phyloP scores from a whole-genome alignment of 2,888 invertebrate genomes.

The Anthoptus insignis region DNA sequence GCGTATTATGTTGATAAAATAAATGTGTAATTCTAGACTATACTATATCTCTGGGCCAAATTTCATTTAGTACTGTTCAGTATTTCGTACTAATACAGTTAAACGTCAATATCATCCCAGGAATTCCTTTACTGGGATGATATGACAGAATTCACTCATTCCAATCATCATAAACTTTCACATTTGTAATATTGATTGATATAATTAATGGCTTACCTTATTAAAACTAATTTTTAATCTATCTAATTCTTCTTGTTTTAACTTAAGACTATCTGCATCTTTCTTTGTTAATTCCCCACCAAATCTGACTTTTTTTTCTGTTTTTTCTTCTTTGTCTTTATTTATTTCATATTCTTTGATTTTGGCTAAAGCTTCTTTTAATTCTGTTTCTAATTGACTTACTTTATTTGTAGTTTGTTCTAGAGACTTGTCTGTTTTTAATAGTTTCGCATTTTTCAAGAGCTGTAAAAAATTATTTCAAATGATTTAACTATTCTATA shows the following conservation, averaged over 20 bases:
- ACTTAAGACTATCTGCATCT: slow-evolving; percentile 75
- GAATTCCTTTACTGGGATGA: no score
- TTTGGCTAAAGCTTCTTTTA: slow-evolving; percentile 87
- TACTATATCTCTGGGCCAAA: no score
- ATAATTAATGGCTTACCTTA: slow-evolving; percentile 73
- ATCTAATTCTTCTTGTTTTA: slow-evolving; percentile 82
- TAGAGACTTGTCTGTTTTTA: slow-evolving; percentile 83
- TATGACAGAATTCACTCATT: no score
- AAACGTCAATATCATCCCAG: no score
- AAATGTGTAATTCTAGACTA: no score
- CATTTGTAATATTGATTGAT: no score
- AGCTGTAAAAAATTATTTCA: slow-evolving; percentile 63
- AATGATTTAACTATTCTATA: no score
- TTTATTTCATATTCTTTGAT: slow-evolving; percentile 84
- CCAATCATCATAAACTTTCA: no score
- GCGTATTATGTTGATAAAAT: no score
- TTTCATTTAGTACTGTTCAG: no score
- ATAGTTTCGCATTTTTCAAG: slow-evolving; percentile 83
- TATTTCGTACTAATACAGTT: no score
- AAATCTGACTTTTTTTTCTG: slow-evolving; percentile 83
- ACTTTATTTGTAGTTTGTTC: slow-evolving; percentile 88
- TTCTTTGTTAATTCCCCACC: slow-evolving; percentile 73
- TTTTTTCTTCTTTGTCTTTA: slow-evolving; percentile 78
- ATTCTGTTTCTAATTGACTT: slow-evolving; percentile 87
- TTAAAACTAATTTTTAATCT: slow-evolving; percentile 85